Evolutionary conservation across 2,797 vertebrate genomes (phyloP).

Genomic region (Chloroceryle inda): DNA sequence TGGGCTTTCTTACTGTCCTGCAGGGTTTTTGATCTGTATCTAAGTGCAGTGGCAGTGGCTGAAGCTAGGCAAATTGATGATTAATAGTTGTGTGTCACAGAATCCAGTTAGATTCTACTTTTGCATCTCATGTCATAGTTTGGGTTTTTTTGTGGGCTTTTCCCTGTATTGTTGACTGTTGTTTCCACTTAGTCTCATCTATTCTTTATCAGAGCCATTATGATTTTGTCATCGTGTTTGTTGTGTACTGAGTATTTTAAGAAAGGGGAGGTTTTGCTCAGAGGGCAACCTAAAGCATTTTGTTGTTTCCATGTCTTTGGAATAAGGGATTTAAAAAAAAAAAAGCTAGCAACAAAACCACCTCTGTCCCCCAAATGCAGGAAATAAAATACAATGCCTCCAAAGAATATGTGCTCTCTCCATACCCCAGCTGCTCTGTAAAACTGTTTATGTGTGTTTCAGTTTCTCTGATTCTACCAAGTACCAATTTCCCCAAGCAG

Average conservation of each 20-base stretch:
- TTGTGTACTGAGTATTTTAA: neutral
- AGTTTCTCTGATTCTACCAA: neutral
- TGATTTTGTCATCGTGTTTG: neutral
- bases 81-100: neutral
- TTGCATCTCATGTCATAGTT: neutral
- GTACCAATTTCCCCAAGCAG: conserved; percentile 1
- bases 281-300: neutral
- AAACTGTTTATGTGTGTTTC: neutral
- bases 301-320: neutral
- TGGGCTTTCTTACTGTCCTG: neutral
- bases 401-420: rapidly evolving
- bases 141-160: neutral
- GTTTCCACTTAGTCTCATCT: neutral
- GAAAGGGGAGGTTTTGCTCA: neutral
- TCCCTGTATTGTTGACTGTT: neutral
- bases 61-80: neutral
- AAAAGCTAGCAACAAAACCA: neutral
- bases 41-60: neutral
- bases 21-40: neutral
- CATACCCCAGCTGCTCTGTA: conserved; percentile 3
- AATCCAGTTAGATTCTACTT: neutral
- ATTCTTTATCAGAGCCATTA: neutral
- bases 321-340: neutral
- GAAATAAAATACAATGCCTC: neutral
- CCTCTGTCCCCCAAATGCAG: neutral